Evolutionary conservation across 2,797 vertebrate species (phyloP).

Genomic region (Sebastes hopkinsi): DNA sequence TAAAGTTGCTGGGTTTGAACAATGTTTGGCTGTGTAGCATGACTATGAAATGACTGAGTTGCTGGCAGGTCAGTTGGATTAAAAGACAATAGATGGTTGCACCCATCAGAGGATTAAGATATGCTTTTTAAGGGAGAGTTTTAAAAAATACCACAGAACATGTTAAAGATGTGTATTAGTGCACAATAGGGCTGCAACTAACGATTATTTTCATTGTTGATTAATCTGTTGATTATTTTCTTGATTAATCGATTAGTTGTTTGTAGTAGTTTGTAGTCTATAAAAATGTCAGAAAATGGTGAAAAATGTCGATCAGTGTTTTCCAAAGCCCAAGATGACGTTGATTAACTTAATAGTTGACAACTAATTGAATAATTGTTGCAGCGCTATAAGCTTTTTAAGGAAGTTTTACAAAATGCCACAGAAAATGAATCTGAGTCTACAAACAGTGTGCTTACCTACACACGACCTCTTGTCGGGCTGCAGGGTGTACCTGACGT

Average conservation of each 20-base stretch:
- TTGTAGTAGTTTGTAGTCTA: too few species aligned
- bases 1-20: not conserved
- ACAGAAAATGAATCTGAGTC: not conserved
- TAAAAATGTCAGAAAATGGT: too few species aligned
- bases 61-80: not conserved
- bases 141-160: not conserved
- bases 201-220: too few species aligned
- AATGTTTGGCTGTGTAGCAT: not conserved
- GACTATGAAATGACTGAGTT: not conserved
- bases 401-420: not conserved
- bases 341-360: too few species aligned
- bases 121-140: not conserved
- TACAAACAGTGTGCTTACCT: conserved; percentile 82
- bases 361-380: not conserved
- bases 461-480: conserved; percentile 90
- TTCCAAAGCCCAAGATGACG: too few species aligned
- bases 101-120: not conserved
- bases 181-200: too few species aligned
- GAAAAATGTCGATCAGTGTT: too few species aligned
- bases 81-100: not conserved
- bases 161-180: not conserved
- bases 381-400: not conserved
- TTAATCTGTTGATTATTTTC: too few species aligned
- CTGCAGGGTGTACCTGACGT: conserved; percentile 90
- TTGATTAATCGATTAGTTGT: too few species aligned